A percentile compares a stretch with the other conserved stretches of the same genome.
phyloP scores from a whole-genome alignment of 2,797 vertebrate genomes.

The Oophaga sylvatica region DNA sequence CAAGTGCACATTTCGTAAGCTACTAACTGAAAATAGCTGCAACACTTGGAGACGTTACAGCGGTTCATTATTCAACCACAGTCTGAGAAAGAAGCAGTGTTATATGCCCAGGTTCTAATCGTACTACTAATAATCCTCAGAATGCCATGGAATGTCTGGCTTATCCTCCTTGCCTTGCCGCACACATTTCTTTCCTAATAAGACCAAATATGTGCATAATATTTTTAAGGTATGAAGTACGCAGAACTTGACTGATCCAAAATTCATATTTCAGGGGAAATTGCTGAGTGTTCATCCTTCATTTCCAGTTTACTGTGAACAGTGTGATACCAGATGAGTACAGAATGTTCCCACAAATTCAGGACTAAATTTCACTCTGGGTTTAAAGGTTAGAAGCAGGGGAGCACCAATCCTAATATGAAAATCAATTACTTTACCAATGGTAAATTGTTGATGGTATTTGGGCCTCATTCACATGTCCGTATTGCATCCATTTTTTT shows the following conservation, averaged over 20 bases:
- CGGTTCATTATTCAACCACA: constrained; percentile 11
- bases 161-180: neutral
- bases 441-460: too few relatives aligned
- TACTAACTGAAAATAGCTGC: constrained; percentile 12
- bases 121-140: constrained; percentile 13
- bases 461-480: too few relatives aligned
- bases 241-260: neutral
- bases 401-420: neutral
- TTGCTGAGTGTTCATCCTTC: neutral
- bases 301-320: neutral
- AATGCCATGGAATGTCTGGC: neutral
- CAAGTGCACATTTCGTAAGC: neutral
- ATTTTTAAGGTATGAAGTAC: neutral
- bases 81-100: constrained; percentile 20
- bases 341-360: too few relatives aligned
- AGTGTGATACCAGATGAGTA: neutral
- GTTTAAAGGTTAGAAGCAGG: too few relatives aligned
- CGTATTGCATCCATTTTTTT: too few relatives aligned
- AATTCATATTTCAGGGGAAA: neutral
- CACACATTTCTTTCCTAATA: constrained; percentile 31
- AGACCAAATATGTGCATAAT: constrained; percentile 18
- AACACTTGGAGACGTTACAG: constrained; percentile 1
- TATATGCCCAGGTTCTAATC: constrained; percentile 13
- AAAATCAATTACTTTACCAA: neutral
- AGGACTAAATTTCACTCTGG: too few relatives aligned